Evolutionary conservation across 2,888 invertebrate genomes (phyloP), one percentile per base, ranked within the genome.

Genomic region (Cybosia mesomella): DNA sequence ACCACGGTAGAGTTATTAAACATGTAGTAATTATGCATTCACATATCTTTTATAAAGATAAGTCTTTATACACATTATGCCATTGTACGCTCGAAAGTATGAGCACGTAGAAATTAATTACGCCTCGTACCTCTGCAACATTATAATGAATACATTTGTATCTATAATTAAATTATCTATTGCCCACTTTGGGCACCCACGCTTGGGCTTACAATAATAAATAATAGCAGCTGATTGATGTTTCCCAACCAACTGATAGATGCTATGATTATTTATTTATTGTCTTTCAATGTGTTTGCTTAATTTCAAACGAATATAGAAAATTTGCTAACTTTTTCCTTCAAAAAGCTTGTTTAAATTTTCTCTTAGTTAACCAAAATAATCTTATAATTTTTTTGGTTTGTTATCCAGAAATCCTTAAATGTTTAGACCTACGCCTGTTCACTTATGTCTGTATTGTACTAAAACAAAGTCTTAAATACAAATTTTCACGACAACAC

Each of bases 171-270:
- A 85, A 87, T 86, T 82, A 84, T 83, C 77, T 82, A 83, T 86
- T 85, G 85, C 84, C 82, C 83, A 84, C 81, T 82, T 84, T 82
- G 74, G 79, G 81, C 85, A 81, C 89, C 89, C 82, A 89, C 88
- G 81, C 81, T n/a, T 81, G 78, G 79, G 73, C 73, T 71, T 77
- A 77, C 77, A 80, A 80, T 82, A 76, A 82, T 81, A 79, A 83
- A 84, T 84, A 82, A 83, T 82, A 80, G 74, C 70, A 72, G 72
- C 75, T 83, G 82, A 83, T 85, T 82, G 80, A 77, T 73, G 77
- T 85, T 86, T 80, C 83, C 77, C 74, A 83, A 84, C 76, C 74
- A 63, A 34, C 57, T 71, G 67, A 70, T 63, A 54, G 63, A 22
- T 76, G 70, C 72, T 65, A 77, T 79, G 73, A 81, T 79, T 79